Percentiles rank a stretch among this genome's conserved stretches.
Evolutionary conservation across 2,113 vertebrate species (phyloP).

Genomic region (Chitala chitala): DNA sequence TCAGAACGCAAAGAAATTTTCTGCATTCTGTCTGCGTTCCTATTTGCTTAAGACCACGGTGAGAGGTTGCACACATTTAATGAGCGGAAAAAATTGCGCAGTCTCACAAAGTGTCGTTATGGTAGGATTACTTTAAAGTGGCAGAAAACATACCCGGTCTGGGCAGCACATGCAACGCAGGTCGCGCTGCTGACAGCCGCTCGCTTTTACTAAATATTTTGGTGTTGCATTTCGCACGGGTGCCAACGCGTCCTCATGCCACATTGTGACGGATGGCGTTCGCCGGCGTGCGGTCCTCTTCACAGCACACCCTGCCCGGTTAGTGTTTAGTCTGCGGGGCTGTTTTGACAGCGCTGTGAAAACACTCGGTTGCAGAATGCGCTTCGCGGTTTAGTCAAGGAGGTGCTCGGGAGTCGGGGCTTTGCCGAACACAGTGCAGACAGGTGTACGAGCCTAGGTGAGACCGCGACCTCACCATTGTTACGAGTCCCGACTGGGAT

Average conservation of each 20-base stretch:
- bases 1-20: not conserved
- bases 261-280: conserved; percentile 18
- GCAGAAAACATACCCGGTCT: not conserved
- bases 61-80: not conserved
- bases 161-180: not conserved
- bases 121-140: conserved; percentile 5
- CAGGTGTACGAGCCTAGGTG: conserved; percentile 20
- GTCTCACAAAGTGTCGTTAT: not conserved
- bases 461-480: conserved; percentile 33
- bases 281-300: conserved; percentile 34
- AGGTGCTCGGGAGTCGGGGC: too few relatives aligned
- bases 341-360: conserved; percentile 56
- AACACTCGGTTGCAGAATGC: too few relatives aligned
- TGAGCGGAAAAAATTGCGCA: not conserved
- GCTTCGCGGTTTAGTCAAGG: too few relatives aligned
- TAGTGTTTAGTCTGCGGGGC: conserved; percentile 57
- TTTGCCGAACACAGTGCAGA: not conserved
- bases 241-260: not conserved
- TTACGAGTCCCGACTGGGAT: conserved; percentile 30
- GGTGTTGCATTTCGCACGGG: not conserved
- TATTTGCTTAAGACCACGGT: not conserved
- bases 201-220: not conserved
- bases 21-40: not conserved
- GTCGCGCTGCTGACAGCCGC: not conserved
- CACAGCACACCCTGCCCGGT: conserved; percentile 25